phyloP scores from a whole-genome alignment of 2,113 vertebrate species.

The Tauraco erythrolophus region DNA sequence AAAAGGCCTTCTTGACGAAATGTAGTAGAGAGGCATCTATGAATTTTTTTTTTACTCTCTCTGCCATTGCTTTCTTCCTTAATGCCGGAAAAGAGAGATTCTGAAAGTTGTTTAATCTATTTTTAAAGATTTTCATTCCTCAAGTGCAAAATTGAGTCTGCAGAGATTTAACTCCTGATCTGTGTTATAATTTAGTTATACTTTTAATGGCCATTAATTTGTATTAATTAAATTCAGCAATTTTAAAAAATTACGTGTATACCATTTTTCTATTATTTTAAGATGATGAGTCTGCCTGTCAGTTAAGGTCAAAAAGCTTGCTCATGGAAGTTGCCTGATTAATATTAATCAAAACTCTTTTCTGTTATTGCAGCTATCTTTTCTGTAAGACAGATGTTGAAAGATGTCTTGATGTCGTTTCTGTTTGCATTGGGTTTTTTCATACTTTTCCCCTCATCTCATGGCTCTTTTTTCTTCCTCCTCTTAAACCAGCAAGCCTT shows the following conservation, averaged over 20 bases:
- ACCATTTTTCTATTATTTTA: background rate
- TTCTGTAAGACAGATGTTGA: background rate
- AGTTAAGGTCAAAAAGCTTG: background rate
- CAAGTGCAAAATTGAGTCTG: background rate
- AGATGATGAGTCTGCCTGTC: background rate
- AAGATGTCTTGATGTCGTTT: background rate
- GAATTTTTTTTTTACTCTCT: background rate
- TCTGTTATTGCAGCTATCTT: background rate
- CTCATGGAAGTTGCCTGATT: background rate
- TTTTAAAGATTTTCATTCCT: background rate
- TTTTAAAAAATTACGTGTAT: background rate
- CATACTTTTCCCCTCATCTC: background rate
- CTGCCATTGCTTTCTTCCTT: background rate
- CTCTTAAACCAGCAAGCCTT: background rate
- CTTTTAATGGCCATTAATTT: background rate
- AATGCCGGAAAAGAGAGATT: background rate
- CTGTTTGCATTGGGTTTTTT: background rate
- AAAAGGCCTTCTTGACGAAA: background rate
- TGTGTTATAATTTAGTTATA: background rate
- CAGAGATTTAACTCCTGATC: background rate
- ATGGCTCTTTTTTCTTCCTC: background rate
- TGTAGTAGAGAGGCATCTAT: background rate
- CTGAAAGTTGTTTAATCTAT: background rate
- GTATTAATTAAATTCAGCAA: background rate
- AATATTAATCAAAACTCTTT: background rate